Conservation (phyloP, 2,797 vertebrate species). For the Acipenser ruthenus region DNA sequence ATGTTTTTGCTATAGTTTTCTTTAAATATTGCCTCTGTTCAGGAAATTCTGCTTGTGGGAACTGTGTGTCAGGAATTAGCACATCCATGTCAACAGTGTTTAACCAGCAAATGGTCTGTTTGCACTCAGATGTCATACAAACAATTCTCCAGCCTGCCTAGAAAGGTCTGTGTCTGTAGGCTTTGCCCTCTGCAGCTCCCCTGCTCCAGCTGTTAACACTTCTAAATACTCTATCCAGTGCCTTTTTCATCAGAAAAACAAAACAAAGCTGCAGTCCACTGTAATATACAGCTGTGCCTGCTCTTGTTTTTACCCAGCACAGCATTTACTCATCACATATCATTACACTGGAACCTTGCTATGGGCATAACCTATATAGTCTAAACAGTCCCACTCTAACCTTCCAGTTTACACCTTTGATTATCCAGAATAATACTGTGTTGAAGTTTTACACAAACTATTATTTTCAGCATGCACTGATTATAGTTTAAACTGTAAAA, state of each 20-base stretch:
- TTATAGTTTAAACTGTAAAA: background rate
- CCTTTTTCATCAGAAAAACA: background rate
- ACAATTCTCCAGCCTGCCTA: constrained; percentile 3
- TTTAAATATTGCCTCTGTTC: constrained; percentile 13
- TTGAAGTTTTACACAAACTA: too few species aligned
- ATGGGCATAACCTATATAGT: too few species aligned
- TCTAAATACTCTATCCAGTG: constrained; percentile 8
- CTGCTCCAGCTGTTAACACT: constrained; percentile 4
- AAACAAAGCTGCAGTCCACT: background rate
- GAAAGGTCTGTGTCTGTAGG: background rate
- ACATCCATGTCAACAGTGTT: constrained; percentile 29
- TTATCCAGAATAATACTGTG: too few species aligned
- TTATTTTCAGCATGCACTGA: background rate
- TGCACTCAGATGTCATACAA: constrained; percentile 40
- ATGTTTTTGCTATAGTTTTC: background rate
- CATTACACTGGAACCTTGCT: too few species aligned
- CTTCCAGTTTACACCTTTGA: too few species aligned
- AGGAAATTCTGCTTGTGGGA: constrained; percentile 16
- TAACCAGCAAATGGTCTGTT: constrained; percentile 44
- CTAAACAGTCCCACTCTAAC: too few species aligned
- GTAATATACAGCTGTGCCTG: background rate
- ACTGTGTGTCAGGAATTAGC: constrained; percentile 35
- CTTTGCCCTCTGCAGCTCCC: constrained; percentile 12
- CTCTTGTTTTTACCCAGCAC: too few species aligned
- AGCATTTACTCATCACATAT: too few species aligned